Percentiles rank a stretch among this genome's conserved stretches.
Evolutionary conservation across 2,888 invertebrate species (phyloP).

Genomic region (Piscicola geometra): DNA sequence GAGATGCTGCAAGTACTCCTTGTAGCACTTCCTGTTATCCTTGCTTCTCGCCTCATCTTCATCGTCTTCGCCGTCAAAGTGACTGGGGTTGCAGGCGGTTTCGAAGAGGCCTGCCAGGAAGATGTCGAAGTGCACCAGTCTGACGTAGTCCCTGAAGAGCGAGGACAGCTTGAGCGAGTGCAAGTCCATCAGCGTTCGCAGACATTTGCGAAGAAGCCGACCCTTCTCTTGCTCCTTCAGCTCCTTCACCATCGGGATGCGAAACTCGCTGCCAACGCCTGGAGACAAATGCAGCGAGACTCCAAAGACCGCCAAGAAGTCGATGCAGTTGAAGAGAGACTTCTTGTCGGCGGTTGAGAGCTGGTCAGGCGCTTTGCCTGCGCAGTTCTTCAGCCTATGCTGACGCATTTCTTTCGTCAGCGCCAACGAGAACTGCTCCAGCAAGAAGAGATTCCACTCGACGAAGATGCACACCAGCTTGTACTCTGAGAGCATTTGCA

Average conservation of each 20-base stretch:
- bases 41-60: too few relatives aligned
- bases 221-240: neutral
- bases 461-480: neutral
- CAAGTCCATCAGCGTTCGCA: neutral
- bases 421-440: neutral
- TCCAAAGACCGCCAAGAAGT: neutral
- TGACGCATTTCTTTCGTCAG: neutral
- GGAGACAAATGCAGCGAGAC: neutral
- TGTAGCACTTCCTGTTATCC: neutral
- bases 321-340: neutral
- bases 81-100: neutral
- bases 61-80: too few relatives aligned
- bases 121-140: neutral
- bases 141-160: constrained; percentile 1
- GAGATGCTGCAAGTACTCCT: neutral
- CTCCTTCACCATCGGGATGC: neutral
- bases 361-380: neutral
- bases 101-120: neutral
- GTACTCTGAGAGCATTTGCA: neutral
- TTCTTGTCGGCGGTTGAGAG: neutral
- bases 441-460: neutral
- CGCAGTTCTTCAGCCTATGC: neutral
- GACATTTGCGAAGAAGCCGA: too few relatives aligned
- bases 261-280: neutral
- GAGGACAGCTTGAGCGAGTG: neutral